phyloP scores from a whole-genome alignment of 2,113 vertebrate genomes.

The Pelobates fuscus region DNA sequence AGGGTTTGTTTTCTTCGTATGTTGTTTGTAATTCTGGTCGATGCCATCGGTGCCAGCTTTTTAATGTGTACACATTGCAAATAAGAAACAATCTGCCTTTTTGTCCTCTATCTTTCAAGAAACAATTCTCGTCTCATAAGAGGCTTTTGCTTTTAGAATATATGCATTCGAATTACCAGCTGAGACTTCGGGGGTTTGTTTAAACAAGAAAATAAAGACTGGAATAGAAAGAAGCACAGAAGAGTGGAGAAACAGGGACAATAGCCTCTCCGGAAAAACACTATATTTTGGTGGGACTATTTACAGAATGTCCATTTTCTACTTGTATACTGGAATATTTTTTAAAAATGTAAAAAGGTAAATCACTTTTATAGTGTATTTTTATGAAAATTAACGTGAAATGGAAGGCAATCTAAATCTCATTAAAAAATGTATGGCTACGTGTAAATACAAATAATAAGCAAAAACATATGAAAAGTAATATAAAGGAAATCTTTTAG shows the following conservation, averaged over 20 bases:
- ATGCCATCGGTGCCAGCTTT: constrained; percentile 29
- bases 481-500: too few relatives aligned
- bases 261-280: background rate
- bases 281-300: too few relatives aligned
- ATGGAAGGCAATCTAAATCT: too few relatives aligned
- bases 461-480: too few relatives aligned
- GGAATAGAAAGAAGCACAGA: background rate
- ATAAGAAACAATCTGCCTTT: constrained; percentile 42
- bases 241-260: background rate
- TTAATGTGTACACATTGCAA: constrained; percentile 25
- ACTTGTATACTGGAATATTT: too few relatives aligned
- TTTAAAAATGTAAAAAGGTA: too few relatives aligned
- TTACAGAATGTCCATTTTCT: too few relatives aligned
- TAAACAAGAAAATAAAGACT: constrained; percentile 23
- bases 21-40: constrained; percentile 37
- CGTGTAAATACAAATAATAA: too few relatives aligned
- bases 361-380: too few relatives aligned
- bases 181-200: constrained; percentile 33
- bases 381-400: too few relatives aligned
- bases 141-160: constrained; percentile 29
- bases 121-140: constrained; percentile 32
- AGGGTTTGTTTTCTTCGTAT: constrained; percentile 37
- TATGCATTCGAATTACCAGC: constrained; percentile 39
- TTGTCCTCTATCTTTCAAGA: constrained; percentile 36
- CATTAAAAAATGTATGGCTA: too few relatives aligned